Base-by-base conservation (phyloP, 1,140 invertebrate species). In the Aphelinus atriplicis region DNA sequence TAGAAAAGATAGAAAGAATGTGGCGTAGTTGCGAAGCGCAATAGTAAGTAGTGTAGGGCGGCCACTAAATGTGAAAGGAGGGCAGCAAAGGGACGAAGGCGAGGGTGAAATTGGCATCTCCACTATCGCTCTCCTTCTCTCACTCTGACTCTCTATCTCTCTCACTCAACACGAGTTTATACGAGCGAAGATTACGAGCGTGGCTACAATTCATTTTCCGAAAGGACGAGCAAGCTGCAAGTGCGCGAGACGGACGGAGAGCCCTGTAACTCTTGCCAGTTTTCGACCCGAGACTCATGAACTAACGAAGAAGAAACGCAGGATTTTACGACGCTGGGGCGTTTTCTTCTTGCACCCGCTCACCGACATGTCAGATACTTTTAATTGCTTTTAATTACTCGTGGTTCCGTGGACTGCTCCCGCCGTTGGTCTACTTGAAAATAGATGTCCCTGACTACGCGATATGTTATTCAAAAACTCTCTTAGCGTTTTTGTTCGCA, bases 381-480 rank as follows among this genome's bases (percentile, higher is more conserved):
- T 65, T 65, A 65, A 65, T 65, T 51, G 63, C 63, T 65, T 65
- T 65, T 65, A 65, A 65, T 65, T 65, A 65, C 63, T 53, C 63
- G 63, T 26, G 63, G 50, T 1, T 7, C 63, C 26, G 63, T 63
- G 48, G 51, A 65, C 51, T 3, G 63, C 61, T 26, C 26, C 26
- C 26, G 26, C 26, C 26, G 26, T 26, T 26, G 26, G 26, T 26
- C 26, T 26, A 26, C 26, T 26, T 26, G 26, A 26, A 26, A 26
- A 26, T 26, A 26, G 26, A 26, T 26, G 26, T 26, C 26, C 26
- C 26, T 26, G 26, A 26, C 26, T 26, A 26, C 26, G 26, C 26
- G 26, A 26, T 26, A 26, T 26, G 26, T 26, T 26, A 26, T 26
- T 26, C 26, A 26, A 26, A 26, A 26, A 26, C 26, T 26, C 26